Base-by-base conservation (phyloP, 2,113 vertebrate species). In the Merops nubicus region DNA sequence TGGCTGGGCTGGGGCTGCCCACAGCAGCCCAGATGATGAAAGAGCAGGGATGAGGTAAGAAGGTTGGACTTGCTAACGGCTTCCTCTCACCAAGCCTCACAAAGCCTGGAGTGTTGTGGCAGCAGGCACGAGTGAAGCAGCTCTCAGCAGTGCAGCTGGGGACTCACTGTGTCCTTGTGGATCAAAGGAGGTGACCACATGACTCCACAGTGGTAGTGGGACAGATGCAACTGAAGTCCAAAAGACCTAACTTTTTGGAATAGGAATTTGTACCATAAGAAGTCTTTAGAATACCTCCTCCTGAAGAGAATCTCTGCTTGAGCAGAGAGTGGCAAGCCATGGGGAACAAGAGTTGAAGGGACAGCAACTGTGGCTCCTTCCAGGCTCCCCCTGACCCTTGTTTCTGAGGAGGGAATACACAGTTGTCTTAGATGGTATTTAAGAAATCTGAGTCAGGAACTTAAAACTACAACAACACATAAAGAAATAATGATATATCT, bases 401-500 rank as follows among this genome's bases (percentile, higher is more conserved):
- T 57, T 84, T 94, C 95, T 88, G 79, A 90, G 93, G 91, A 81
- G 76, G 38, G 50, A 95, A 84, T 43, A 97, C 40, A 38, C 91
- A 97, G 95, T 97, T 96, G 94, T 89, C 83, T 91, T 70, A 87
- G 45, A 91, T 34, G 77, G 95, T 28, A 96, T 95, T 97, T 95
- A 91, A 75, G 91, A 96, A 96, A 92, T 92, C 84, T 93, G 94
- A 97, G 86, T 89, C 94, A 91, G 86, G 60, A 97, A 80, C 84
- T 87, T 87, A 95, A 91, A 97, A 95, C 89, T 96, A 92, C 92
- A 94, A 96, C 94, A 96, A 96, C 91, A 81, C 51, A 43, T 87
- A 96, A 96, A 96, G 80, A 60, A 95, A 91, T 82, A 97, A 97
- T 92, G 92, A 96, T 95, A 34, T 85, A 96, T 89, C 94, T 95